Evolutionary conservation across 2,113 vertebrate genomes (phyloP), one percentile per base, ranked within the genome.

Genomic region (Butorides virescens): DNA sequence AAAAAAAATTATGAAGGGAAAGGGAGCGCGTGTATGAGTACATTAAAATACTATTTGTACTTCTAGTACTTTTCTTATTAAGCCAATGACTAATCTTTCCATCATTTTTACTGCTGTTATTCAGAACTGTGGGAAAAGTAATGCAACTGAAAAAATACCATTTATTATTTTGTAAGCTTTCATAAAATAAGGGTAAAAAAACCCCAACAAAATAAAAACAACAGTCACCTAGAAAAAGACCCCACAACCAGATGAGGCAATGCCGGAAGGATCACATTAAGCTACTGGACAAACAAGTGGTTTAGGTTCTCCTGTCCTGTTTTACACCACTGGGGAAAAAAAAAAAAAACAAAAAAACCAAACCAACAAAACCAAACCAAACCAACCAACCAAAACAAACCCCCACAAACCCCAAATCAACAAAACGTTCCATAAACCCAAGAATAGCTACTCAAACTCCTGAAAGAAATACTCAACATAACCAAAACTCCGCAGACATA

Each of bases 21-120:
- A 83, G 13, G 5, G 12, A 90, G 5, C 30, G 37, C 1, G 0
- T 10, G 9, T 34, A 80, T 18, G 9, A 3, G 15, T 36, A 4
- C 37, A 81, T 58, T 70, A 62, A 90, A 74, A 70, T 36, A 70
- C 21, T 72, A 63, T 42, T 77, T 81, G 22, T 42, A 85, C 8
- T 62, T 70, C 15, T 7, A 81, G 39, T 42, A 53, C 26, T 74
- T 81, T 16, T 70, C 21, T 65, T 39, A 70, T 9, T 2, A 77
- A 66, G 30, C 13, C 20, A 85, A 18, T 4, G 2, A 86, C 61
- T 79, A 72, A 42, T 36, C n/a, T 70, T 53, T 39, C 67, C 15
- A 55, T 34, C 7, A 42, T 56, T 65, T 93, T 85, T 53, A 52
- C 7, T 86, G 37, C 32, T 66, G 23, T 62, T 73, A 68, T 16